Conservation (phyloP, 1,140 invertebrate genomes). For the Chironomus striatipennis region DNA sequence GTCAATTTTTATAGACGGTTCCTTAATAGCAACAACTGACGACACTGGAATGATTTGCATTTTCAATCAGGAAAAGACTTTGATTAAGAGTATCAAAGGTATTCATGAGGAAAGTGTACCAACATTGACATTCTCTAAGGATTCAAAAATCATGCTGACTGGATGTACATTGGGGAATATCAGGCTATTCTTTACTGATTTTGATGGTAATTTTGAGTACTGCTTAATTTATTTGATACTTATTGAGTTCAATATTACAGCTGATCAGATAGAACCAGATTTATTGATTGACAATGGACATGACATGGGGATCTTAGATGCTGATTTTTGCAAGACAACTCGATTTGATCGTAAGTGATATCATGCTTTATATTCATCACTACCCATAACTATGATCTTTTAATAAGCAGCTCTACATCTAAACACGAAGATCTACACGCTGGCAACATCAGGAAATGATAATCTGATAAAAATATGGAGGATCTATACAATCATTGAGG, state of each 20-base stretch:
- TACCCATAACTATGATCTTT: neutral
- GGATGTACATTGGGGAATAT: constrained; percentile 57
- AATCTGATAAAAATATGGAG: constrained; percentile 64
- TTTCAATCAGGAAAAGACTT: constrained; percentile 25
- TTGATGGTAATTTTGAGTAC: constrained; percentile 29
- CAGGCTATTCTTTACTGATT: constrained; percentile 50
- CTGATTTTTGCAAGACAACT: constrained; percentile 48
- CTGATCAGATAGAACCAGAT: constrained; percentile 21
- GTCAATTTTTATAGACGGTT: neutral
- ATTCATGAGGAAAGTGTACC: constrained; percentile 60
- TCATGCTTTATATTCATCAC: constrained; percentile 25
- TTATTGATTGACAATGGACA: constrained; percentile 53
- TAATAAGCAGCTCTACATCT: constrained; percentile 18
- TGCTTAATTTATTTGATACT: neutral
- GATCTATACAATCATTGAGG: constrained; percentile 25
- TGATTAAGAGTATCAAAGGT: constrained; percentile 30
- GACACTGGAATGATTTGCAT: constrained; percentile 26
- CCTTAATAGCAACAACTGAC: constrained; percentile 22
- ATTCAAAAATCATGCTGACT: constrained; percentile 55
- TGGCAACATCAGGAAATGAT: constrained; percentile 64
- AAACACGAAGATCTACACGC: constrained; percentile 42
- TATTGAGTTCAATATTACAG: neutral
- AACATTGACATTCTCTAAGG: constrained; percentile 53
- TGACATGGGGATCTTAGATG: constrained; percentile 61
- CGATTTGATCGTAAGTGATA: constrained; percentile 34